A percentile compares a stretch with the other conserved stretches of the same genome.
Conservation (phyloP, 2,797 vertebrate species). For the Limosa lapponica region DNA sequence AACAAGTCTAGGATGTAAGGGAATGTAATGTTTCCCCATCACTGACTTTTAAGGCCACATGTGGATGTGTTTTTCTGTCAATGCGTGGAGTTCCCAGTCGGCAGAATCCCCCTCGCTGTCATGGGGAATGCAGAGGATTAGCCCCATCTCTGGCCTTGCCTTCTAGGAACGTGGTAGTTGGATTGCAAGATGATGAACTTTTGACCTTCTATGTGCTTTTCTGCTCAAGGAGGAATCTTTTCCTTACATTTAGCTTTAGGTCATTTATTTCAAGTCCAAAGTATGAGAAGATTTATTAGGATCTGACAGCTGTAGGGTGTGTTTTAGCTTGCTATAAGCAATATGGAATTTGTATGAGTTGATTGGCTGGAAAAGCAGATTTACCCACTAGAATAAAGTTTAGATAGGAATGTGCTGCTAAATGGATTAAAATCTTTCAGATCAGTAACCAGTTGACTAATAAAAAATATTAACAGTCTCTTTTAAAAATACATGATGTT, state of each 20-base stretch:
- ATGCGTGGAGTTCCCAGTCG: background rate
- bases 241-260: constrained; percentile 21
- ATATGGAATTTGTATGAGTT: constrained; percentile 36
- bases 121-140: background rate
- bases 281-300: constrained; percentile 36
- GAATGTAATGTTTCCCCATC: background rate
- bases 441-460: background rate
- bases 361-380: constrained; percentile 7
- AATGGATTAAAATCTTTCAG: background rate
- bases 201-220: constrained; percentile 7
- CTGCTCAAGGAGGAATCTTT: background rate
- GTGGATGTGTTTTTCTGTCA: background rate
- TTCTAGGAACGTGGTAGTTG: constrained; percentile 36
- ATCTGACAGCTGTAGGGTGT: constrained; percentile 47
- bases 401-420: background rate
- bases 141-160: background rate
- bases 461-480: background rate
- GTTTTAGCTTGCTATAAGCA: constrained; percentile 48
- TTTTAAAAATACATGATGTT: background rate
- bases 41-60: background rate
- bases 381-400: background rate
- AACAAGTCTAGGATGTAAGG: background rate
- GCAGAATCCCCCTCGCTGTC: background rate
- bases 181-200: constrained; percentile 43
- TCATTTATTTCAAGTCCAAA: constrained; percentile 40